Evolutionary conservation across 92 coral and sea anemone species (phyloP).

Genomic region (Montipora capitata): DNA sequence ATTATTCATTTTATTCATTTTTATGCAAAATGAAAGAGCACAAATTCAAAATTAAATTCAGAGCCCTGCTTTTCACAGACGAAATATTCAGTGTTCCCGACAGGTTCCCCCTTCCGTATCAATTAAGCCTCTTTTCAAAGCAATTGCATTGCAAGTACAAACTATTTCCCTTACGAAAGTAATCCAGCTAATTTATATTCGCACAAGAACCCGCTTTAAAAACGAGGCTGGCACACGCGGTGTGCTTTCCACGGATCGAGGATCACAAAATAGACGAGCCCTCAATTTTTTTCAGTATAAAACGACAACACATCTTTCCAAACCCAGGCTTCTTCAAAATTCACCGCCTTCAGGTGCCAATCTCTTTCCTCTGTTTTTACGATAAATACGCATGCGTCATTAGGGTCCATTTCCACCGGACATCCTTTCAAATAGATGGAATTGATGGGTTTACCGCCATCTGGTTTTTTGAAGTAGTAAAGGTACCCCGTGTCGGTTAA

Average conservation of each 20-base stretch:
- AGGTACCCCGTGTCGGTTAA: constrained; percentile 90
- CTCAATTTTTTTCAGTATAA: constrained; percentile 75
- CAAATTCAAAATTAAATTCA: no score
- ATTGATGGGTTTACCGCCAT: constrained; percentile 89
- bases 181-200: no score
- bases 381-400: constrained; percentile 76
- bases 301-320: constrained; percentile 86
- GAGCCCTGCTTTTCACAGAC: no score
- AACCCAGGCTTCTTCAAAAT: constrained; percentile 82
- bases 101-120: no score
- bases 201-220: no score
- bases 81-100: no score
- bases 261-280: neutral
- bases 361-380: constrained; percentile 93
- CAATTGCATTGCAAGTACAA: no score
- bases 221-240: no score
- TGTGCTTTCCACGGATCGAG: neutral
- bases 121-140: no score
- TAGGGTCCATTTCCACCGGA: constrained; percentile 81
- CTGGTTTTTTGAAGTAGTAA: constrained; percentile 90
- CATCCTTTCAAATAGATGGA: constrained; percentile 94
- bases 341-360: constrained; percentile 84
- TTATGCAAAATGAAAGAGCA: no score
- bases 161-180: no score
- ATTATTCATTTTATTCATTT: no score